Evolutionary conservation across 2,113 vertebrate species (phyloP), one percentile per base, ranked within the genome.

Genomic region (Colossoma macropomum): DNA sequence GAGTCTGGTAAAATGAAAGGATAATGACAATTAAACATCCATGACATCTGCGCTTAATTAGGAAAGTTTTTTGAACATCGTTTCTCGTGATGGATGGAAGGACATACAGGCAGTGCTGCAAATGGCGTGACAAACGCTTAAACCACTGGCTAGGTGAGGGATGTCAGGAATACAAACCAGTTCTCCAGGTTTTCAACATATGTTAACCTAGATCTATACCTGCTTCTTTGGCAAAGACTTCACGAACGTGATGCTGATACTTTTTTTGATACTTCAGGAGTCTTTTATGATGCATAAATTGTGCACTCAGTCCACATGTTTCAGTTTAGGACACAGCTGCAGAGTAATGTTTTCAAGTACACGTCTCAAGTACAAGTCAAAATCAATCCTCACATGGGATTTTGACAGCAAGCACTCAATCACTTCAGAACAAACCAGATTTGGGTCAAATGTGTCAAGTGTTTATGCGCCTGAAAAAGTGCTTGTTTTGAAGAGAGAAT

Each of bases 1-100:
- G 98, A 96, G 92, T 99, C 97, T 99, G 95, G 90, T 95, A 96
- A 95, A 93, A 96, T 82, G 96, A 95, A 97, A 95, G 95, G 93
- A 96, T 96, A 95, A 93, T 93, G 84, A 85, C 89, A 90, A 93
- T 93, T 94, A 94, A 94, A 94, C 92, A 93, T 91, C 89, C 87
- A 90, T 89, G 92, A 92, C 93, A 91, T 86, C 89, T 89, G 91
- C 85, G 89, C 82, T 90, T 92, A 92, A 92, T 89, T 79, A 85
- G 75, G 84, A 87, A 87, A 65, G 81, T 34, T 83, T 91, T 91
- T 86, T 85, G 27, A 88, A 87, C 90, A 87, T 89, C 88, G 82
- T 80, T 91, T 90, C 89, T 85, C 84, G 73, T 88, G 86, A 93
- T 90, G 87, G 82, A 90, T 85, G 87, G 82, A 75, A 83, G 25